phyloP scores from a whole-genome alignment of 2,797 vertebrate genomes.

The Delichon dasypus region DNA sequence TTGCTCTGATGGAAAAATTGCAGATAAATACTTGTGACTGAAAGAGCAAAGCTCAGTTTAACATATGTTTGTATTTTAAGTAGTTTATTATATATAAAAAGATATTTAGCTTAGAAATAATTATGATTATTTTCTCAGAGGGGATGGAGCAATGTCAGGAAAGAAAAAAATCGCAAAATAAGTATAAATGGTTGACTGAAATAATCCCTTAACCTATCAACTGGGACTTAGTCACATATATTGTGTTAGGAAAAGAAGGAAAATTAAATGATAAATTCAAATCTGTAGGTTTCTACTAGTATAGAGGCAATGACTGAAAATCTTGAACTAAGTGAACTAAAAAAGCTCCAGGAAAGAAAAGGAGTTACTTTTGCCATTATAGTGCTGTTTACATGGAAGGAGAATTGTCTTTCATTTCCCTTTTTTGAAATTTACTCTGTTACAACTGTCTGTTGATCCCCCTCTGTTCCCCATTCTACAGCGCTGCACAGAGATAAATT shows the following conservation, averaged over 20 bases:
- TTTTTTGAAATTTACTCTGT: neutral
- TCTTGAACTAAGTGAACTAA: neutral
- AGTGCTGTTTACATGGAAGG: neutral
- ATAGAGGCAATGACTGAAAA: neutral
- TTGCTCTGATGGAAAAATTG: neutral
- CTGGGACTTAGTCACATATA: neutral
- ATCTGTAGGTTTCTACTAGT: neutral
- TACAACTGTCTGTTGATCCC: neutral
- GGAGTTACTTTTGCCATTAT: neutral
- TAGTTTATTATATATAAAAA: neutral
- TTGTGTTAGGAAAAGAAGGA: neutral
- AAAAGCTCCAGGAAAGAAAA: neutral
- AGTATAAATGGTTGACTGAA: neutral
- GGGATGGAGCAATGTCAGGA: neutral
- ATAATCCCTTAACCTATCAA: neutral
- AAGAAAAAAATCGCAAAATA: neutral
- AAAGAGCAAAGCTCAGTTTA: conserved; percentile 39
- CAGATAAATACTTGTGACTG: neutral
- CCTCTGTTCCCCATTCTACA: neutral
- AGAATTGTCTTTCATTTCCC: neutral
- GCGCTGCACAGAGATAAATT: neutral
- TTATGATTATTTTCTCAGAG: neutral
- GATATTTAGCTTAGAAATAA: neutral
- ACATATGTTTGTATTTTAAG: conserved; percentile 4
- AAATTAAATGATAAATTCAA: neutral